phyloP scores from a whole-genome alignment of 2,888 invertebrate genomes.

The Erebia aethiops region DNA sequence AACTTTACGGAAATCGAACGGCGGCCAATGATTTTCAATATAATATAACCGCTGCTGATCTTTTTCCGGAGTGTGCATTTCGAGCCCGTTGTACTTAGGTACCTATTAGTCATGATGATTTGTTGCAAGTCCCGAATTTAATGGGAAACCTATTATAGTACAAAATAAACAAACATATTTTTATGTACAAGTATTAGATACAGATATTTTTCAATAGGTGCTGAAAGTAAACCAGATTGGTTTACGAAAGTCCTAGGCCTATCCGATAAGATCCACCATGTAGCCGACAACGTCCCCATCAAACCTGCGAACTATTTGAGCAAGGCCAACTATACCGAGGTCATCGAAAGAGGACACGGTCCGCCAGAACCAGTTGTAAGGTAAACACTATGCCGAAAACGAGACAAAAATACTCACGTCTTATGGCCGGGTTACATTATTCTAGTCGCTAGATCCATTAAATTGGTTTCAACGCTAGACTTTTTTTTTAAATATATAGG shows the following conservation, averaged over 20 bases:
- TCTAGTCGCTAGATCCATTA: background rate
- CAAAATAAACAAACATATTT: too few species aligned
- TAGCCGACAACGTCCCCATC: conserved; percentile 86
- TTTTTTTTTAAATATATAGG: too few species aligned
- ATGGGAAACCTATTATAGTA: too few species aligned
- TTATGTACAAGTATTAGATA: too few species aligned
- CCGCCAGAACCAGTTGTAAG: conserved; percentile 85
- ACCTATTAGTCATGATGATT: too few species aligned
- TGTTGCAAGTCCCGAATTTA: too few species aligned
- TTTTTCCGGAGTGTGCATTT: too few species aligned
- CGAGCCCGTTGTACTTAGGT: too few species aligned
- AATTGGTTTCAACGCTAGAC: too few species aligned
- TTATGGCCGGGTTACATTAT: background rate
- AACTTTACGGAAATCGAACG: too few species aligned
- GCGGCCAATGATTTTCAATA: too few species aligned
- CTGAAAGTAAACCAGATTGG: conserved; percentile 61
- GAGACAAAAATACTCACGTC: background rate
- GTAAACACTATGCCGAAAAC: conserved; percentile 48
- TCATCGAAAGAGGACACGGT: conserved; percentile 88
- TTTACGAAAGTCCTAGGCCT: conserved; percentile 79
- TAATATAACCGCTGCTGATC: too few species aligned
- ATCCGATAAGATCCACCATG: conserved; percentile 84
- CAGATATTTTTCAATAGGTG: conserved; percentile 48
- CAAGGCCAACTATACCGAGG: conserved; percentile 86
- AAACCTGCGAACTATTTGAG: conserved; percentile 84